Base-by-base conservation (phyloP, 1,140 invertebrate species). In the Mizuhopecten yessoensis region DNA sequence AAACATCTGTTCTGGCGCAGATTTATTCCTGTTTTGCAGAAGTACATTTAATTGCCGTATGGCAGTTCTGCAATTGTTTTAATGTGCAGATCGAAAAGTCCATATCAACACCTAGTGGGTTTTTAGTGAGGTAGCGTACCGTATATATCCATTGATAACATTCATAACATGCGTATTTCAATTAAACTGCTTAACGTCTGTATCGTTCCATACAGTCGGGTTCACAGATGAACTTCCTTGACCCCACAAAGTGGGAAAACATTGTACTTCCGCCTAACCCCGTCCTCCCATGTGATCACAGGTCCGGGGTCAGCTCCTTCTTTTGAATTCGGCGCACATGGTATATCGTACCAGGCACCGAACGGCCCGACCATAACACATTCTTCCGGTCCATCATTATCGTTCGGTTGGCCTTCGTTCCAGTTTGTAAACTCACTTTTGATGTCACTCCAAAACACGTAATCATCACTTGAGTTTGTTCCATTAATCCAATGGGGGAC, bases 401-500 rank as follows among this genome's bases (percentile, higher is more conserved):
- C 92, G 29, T 93, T 93, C 0, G 92, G 92, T 42, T 93, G 92
- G 3, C 0, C n/a, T 5, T 45, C 36, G 34, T 93, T 90, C 92
- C 92, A 93, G 34, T 90, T 87, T 7, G 45, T 86, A 34, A 89
- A 91, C 9, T 90, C 34, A 34, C 90, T 45, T 33, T 89, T 90
- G 11, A 29, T 75, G 3, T 87, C 86, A 15, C 0, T 34, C 92
- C 92, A 93, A 86, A 49, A 91, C 10, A 93, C 86, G 33, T 90
- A 90, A 23, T 57, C 17, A 13, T 34, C 87, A 17, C 36, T 17
- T 0, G 90, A 90, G 75, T 93, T 93, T 34, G 87, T 90, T 9
- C 90, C 92, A 90, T 93, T 93, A 33, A 91, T n/a, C 90, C 89
- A 93, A 86, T 93, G 92, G 34, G 92, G 92, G 33, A 88, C 87